Evolutionary conservation across 1,140 invertebrate genomes (phyloP), one percentile per base, ranked within the genome.

Genomic region (Branchinecta lynchi): DNA sequence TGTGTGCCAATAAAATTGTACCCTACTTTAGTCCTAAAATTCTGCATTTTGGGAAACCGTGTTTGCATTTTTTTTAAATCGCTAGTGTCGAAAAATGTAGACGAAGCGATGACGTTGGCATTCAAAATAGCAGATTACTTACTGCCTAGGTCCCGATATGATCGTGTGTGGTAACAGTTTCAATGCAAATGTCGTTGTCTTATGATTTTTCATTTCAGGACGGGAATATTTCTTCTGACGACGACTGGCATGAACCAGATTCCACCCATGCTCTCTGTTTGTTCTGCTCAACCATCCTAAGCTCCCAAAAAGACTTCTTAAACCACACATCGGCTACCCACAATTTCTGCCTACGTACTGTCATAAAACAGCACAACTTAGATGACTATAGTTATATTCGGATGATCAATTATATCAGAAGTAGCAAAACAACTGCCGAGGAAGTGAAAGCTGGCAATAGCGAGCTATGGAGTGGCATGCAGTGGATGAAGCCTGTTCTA

Each of bases 371-470:
- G 73, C 85, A 87, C 75, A 82, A 82, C 70, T 84, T 94, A 81
- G 90, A 93, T 76, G 87, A 86, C 74, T 90, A 92, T 78, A 86
- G 85, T 0, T 94, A 88, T 73, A 92, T 94, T 20, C 92, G 91
- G 77, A 79, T 94, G 73, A 86, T 95, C 12, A 95, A 95, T 80
- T 96, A 86, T 75, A 87, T 94, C 68, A 83, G 90, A 74, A 80
- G 78, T 44, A 80, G 85, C 68, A 84, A 85, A 73, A 76, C 84
- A 20, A 78, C 74, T n/a, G 79, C 82, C 45, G 77, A 85, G 60
- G 79, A 83, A 32, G 77, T 90, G 12, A 81, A 82, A 51, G 77
- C 78, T 12, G 74, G 81, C 7, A 76, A 79, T 32, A 76, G 80
- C 69, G 77, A 81, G 10, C 73, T 82, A 3, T 92, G 89, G 89